Evolutionary conservation across 2,797 vertebrate species (phyloP), one percentile per base, ranked within the genome.

Genomic region (Smutsia temminckii): DNA sequence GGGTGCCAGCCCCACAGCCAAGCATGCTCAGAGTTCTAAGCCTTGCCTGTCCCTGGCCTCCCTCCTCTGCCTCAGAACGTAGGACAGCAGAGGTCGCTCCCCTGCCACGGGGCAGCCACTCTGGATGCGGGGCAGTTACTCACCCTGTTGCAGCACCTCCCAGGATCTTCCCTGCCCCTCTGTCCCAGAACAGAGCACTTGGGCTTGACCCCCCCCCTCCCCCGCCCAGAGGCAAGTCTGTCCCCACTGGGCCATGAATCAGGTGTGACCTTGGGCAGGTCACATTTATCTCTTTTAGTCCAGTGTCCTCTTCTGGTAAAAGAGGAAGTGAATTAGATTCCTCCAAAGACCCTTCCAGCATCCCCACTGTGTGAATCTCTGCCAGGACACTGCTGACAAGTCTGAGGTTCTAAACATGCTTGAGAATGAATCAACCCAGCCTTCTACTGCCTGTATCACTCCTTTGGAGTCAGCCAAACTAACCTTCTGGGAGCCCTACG

Each of bases 121-220:
- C 16, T n/a, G 8, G 29, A 7, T 4, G 29, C 1, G 3, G 3
- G 6, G 0, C 34, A 5, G 18, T 63, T 27, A 0, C 29, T 17
- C 25, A 17, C 34, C 32, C 51, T 57, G 21, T 25, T 25, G 49
- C 32, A n/a, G 29, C 55, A 40, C 18, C 75, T 85, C 79, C 29
- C 23, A 91, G 27, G 13, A 17, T 37, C 64, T n/a, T 27, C 34
- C 27, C 6, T 83, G 37, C 57, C 37, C 63, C 40, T 61, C 53
- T n/a, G 4, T 75, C 40, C 49, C 77, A 27, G 57, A 42, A 57
- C 34, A 68, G 21, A 83, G 68, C 27, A 29, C 51, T 12, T 63
- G 42, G 53, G 23, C 74, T 49, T 81, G 40, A 9, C 29, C 10
- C 5, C 42, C 6, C 42, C 42, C 42, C 42, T 7, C 42, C 42